Evolutionary conservation across 30 jellyfish, hydroid and myxozoan species (phyloP), one percentile per base, ranked within the genome.

Genomic region (Cassiopea xamachana): DNA sequence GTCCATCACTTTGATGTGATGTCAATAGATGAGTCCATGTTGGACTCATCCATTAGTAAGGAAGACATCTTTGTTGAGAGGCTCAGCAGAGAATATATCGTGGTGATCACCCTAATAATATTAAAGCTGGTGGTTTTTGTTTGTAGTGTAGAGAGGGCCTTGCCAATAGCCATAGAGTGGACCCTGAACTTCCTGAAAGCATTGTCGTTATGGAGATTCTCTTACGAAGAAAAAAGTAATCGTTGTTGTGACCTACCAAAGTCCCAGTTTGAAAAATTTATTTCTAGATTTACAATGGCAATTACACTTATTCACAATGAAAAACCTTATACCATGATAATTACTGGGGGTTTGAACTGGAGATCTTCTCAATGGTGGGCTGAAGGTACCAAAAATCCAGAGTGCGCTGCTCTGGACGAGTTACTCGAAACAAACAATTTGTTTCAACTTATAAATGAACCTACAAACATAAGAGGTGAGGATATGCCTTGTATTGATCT

Each of bases 21-120:
- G 88, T 83, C 88, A 19, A 16, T 79, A 43, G 45, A 83, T 27
- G 88, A 79, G 14, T 79, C 88, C 47, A 79, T 79, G 88, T 75
- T 79, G 9, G 79, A 79, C 39, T 43, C 17, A 44, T 60, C 88
- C 48, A 48, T 16, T 48, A 47, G 44, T 80, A 47, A n/a, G 48
- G 15, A 78, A 46, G 88, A 82, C 16, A 48, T 82, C 69, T 82
- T 14, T 50, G 18, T 82, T 14, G 91, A 82, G 46, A 83, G 84
- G 16, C 62, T 82, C 48, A 82, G 83, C 51, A 39, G 39, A 45
- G 46, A 5, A 43, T 69, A 5, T 69, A 1, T 19, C 3, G 82
- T 1, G 62, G 69, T 45, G 71, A 82, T 27, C 91, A 82, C 39
- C 91, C 91, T 0, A 62, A 83, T 82, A 64, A 55, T 10, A 55